These are phyloP conservation scores for Zosterops hypoxanthus DNA, from an alignment of 2,113 vertebrate genomes.

Conservation along the genomic window DNA sequence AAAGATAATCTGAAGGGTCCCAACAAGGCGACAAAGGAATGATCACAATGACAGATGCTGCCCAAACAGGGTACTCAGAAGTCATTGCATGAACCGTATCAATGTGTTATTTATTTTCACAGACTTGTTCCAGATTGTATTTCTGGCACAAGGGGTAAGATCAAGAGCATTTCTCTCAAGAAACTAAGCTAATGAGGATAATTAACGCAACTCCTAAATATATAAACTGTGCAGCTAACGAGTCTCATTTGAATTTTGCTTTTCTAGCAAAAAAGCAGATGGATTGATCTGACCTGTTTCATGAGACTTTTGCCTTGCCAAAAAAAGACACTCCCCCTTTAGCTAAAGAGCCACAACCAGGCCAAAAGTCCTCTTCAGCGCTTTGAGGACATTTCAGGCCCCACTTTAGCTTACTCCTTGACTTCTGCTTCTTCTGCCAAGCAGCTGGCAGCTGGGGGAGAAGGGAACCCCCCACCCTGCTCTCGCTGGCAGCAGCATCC, in stretches of 20 bases:
- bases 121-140: slow-evolving; percentile 2
- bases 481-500: background rate
- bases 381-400: background rate
- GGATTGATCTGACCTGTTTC: slow-evolving; percentile 7
- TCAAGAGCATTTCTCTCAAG: slow-evolving; percentile 43
- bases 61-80: background rate
- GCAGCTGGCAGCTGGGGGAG: background rate
- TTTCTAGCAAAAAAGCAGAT: slow-evolving; percentile 8
- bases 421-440: background rate
- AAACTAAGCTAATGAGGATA: slow-evolving; percentile 51
- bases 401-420: background rate
- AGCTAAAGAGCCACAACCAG: background rate
- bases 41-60: background rate
- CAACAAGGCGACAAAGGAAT: background rate
- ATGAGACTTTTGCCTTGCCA: background rate
- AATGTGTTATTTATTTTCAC: slow-evolving; percentile 43
- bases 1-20: background rate
- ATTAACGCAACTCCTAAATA: slow-evolving; percentile 48
- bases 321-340: background rate
- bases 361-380: background rate
- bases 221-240: slow-evolving; percentile 4
- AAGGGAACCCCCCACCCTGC: accelerated
- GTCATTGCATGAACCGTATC: background rate
- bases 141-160: slow-evolving; percentile 50
- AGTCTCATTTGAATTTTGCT: slow-evolving; percentile 25